Conservation (phyloP, 2,888 invertebrate genomes). For the Phorcus lineatus region DNA sequence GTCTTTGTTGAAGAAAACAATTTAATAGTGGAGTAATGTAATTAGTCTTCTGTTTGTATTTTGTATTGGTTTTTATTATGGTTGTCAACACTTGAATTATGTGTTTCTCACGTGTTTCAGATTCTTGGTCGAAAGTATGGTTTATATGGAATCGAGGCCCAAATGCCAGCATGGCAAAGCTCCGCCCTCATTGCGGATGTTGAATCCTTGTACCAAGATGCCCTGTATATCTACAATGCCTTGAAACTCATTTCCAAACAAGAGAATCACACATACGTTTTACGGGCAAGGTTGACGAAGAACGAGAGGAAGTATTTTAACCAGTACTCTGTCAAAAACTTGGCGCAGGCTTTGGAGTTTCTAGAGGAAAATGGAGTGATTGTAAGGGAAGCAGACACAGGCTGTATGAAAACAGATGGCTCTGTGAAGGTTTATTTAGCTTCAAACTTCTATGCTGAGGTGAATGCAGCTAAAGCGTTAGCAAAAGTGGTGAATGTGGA, state of each 20-base stretch:
- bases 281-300: constrained; percentile 8
- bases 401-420: constrained; percentile 30
- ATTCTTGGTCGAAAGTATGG: constrained; percentile 48
- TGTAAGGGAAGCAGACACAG: constrained; percentile 41
- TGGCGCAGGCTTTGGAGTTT: constrained; percentile 52
- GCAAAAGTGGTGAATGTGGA: constrained; percentile 35
- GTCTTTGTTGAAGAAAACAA: too few relatives aligned
- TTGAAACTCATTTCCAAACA: constrained; percentile 56
- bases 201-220: constrained; percentile 53
- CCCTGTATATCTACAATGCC: constrained; percentile 62
- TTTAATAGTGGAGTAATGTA: too few relatives aligned
- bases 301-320: neutral
- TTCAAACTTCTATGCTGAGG: constrained; percentile 58
- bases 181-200: constrained; percentile 48
- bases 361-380: constrained; percentile 52
- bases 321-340: constrained; percentile 34
- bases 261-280: constrained; percentile 58
- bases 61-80: too few relatives aligned
- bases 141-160: constrained; percentile 55
- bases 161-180: constrained; percentile 44
- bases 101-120: constrained; percentile 40
- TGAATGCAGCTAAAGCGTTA: constrained; percentile 51
- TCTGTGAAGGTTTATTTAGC: constrained; percentile 51
- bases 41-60: too few relatives aligned
- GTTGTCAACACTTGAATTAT: too few relatives aligned